These are phyloP conservation scores for Stictocephala bisonia DNA, from an alignment of 2,888 invertebrate species.

Conservation along the genomic window DNA sequence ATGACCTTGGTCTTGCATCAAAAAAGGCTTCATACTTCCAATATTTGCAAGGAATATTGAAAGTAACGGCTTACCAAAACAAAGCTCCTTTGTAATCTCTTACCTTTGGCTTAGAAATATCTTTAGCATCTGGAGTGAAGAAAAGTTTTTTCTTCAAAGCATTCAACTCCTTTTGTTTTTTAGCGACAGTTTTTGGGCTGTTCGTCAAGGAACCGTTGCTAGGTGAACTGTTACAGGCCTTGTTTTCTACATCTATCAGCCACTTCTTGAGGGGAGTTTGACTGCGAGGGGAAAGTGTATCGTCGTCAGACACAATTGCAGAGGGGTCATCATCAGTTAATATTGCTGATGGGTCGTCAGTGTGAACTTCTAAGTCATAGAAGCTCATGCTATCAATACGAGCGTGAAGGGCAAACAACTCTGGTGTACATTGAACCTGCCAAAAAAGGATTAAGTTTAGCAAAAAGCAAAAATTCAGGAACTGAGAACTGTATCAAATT, in stretches of 20 bases:
- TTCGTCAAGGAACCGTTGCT: conserved; percentile 14
- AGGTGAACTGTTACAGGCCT: neutral
- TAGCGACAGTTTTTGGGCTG: conserved; percentile 8
- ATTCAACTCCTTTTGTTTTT: conserved; percentile 28
- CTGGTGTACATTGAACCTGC: conserved; percentile 30
- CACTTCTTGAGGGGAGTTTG: conserved; percentile 18
- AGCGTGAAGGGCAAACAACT: conserved; percentile 23
- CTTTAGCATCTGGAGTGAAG: conserved; percentile 17
- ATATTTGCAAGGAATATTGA: too few relatives aligned
- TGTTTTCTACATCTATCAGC: conserved; percentile 10
- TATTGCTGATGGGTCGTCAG: conserved; percentile 13
- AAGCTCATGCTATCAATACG: conserved; percentile 34
- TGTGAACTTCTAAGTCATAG: conserved; percentile 21
- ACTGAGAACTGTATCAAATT: neutral
- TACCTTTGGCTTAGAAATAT: conserved; percentile 17
- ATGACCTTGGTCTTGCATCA: too few relatives aligned
- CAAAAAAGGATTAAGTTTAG: neutral
- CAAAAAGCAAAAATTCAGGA: neutral
- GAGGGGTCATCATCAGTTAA: conserved; percentile 15
- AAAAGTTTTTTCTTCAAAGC: conserved; percentile 30
- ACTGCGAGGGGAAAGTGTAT: neutral
- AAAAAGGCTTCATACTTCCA: too few relatives aligned
- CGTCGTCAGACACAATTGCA: conserved; percentile 16
- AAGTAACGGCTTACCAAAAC: too few relatives aligned
- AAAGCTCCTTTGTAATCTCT: too few relatives aligned